phyloP scores from a whole-genome alignment of 2,888 invertebrate species.

The Nemapogon koenigi region DNA sequence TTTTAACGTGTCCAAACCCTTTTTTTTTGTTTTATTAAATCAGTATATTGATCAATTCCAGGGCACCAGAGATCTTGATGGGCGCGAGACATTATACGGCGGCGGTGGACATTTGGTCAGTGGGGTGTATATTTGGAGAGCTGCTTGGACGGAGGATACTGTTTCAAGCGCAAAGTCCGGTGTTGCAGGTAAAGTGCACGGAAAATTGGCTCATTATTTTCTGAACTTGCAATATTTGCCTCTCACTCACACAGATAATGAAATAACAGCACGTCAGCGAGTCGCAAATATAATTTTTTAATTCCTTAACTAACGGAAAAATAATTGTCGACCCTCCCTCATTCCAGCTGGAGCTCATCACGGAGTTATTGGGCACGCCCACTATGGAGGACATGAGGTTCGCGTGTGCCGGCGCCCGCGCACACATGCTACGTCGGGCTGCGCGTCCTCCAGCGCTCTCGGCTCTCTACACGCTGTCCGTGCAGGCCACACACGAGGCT shows the following conservation, averaged over 20 bases:
- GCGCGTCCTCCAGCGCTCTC: slow-evolving; percentile 88
- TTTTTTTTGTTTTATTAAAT: too few species aligned
- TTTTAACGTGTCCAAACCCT: too few species aligned
- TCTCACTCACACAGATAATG: too few species aligned
- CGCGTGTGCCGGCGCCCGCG: slow-evolving; percentile 94
- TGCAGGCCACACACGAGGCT: slow-evolving; percentile 96
- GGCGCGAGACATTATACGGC: slow-evolving; percentile 97
- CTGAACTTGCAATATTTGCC: too few species aligned
- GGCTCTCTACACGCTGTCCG: slow-evolving; percentile 88
- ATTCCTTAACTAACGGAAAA: too few species aligned
- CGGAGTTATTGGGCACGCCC: slow-evolving; percentile 96
- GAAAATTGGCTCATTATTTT: too few species aligned
- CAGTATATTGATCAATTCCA: too few species aligned
- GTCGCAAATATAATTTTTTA: too few species aligned
- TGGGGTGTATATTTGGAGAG: slow-evolving; percentile 99
- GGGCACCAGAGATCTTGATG: slow-evolving; percentile 99
- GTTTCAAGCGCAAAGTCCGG: slow-evolving; percentile 98
- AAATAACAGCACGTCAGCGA: too few species aligned
- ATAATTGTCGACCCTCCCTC: too few species aligned
- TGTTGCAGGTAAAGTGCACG: slow-evolving; percentile 87
- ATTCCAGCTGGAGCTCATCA: slow-evolving; percentile 91
- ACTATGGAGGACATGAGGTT: slow-evolving; percentile 94
- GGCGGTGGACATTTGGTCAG: slow-evolving; percentile 98
- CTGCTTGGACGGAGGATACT: slow-evolving; percentile 93
- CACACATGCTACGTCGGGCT: slow-evolving; percentile 88